phyloP scores from a whole-genome alignment of 2,888 invertebrate genomes.

The Spilosoma lubricipeda region DNA sequence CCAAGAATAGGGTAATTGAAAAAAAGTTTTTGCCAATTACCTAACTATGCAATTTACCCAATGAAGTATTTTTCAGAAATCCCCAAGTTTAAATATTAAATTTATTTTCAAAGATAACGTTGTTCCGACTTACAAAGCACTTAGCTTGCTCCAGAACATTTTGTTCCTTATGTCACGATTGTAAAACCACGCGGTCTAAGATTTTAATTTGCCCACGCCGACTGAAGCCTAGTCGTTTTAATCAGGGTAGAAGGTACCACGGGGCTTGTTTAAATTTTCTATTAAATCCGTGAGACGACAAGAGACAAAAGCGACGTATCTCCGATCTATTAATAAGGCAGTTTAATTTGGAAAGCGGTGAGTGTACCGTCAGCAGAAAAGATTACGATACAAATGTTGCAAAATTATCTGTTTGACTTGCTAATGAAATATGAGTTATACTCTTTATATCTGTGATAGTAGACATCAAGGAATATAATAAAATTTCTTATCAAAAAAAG shows the following conservation, averaged over 20 bases:
- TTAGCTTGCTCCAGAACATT: conserved; percentile 16
- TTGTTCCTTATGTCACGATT: conserved; percentile 27
- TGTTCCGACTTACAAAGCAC: not conserved
- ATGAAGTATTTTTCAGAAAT: not conserved
- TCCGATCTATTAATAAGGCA: conserved; percentile 84
- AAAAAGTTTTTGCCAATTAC: not conserved
- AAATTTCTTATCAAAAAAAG: not conserved
- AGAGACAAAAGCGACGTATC: conserved; percentile 81
- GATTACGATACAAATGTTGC: conserved; percentile 34
- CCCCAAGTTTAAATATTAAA: not conserved
- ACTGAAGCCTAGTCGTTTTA: conserved; percentile 76
- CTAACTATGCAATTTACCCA: not conserved
- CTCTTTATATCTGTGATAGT: not conserved
- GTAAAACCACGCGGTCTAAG: conserved; percentile 70
- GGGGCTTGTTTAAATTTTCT: conserved; percentile 81
- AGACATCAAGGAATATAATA: not conserved
- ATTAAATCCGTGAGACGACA: conserved; percentile 77
- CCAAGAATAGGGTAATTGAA: not conserved
- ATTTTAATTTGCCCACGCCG: conserved; percentile 75
- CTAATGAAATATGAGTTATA: not conserved
- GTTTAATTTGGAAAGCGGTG: conserved; percentile 75
- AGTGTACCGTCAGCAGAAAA: conserved; percentile 54
- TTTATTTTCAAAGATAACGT: not conserved
- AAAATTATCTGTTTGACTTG: not conserved
- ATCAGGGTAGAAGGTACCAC: conserved; percentile 71